Base-by-base conservation (phyloP, 1,140 invertebrate genomes). In the Cepaea nemoralis region DNA sequence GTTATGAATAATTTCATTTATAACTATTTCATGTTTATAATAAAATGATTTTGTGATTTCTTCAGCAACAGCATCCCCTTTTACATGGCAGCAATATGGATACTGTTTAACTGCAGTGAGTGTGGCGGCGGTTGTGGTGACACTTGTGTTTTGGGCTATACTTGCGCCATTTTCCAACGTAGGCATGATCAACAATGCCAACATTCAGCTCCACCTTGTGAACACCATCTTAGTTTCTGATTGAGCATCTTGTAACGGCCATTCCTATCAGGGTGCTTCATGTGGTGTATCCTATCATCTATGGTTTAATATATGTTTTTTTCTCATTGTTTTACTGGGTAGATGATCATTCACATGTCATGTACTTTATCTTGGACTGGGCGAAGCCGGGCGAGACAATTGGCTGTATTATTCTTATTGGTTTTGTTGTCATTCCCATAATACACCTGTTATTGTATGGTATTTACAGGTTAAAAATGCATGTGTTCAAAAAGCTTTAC, bases 341-440 rank as follows among this genome's bases (percentile, higher is more conserved):
- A 16, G 81, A 66, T 27, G 87, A 90, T 75, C 87, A 90, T 66
- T 71, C 37, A 10, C 81, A 84, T 45, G 85, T 90, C 6, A 80
- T 90, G 70, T 90, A 90, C 79, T 84, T 84, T 33, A 80, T 90
- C 48, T 80, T 90, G 31, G 87, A 90, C 79, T 90, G 87, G 87
- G 86, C 83, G 59, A 55, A 88, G 14, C 87, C 88, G 6, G 86
- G 83, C 6, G 67, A 35, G 16, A 88, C 89, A 1, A 78, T 79
- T 6, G 76, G 83, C 31, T 79, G 84, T 37, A 31, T 87, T 8
- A 48, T 86, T 31, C 45, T 89, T 14, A 45, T 86, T 19, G 87
- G 83, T 12, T 85, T 90, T 67, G 82, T 89, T 35, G 67, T 84
- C 22, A 70, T 87, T n/a, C 87, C 87, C 22, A 33, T 89, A 37